Conservation (phyloP, 2,797 vertebrate genomes). For the Pelochelys cantorii region DNA sequence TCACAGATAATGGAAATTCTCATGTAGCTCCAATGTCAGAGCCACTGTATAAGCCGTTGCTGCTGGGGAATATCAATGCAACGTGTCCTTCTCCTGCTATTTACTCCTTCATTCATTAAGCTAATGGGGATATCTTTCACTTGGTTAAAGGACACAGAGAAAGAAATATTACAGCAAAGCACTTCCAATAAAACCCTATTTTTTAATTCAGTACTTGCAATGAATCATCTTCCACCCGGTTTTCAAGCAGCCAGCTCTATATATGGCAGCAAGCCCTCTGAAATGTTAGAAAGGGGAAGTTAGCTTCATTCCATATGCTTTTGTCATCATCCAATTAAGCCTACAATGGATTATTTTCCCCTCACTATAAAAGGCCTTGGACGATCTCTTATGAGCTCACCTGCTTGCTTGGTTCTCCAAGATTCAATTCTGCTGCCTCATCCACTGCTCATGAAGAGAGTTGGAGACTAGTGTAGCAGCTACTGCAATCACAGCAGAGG, state of each 20-base stretch:
- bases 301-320: not conserved
- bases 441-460: not conserved
- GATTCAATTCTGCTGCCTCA: not conserved
- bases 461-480: not conserved
- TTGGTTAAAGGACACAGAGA: not conserved
- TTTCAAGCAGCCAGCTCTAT: not conserved
- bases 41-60: not conserved
- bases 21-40: not conserved
- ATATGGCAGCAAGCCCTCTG: not conserved
- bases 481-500: not conserved
- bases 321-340: not conserved
- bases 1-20: not conserved
- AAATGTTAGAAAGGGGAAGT: not conserved
- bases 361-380: not conserved
- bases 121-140: not conserved
- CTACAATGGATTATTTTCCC: not conserved
- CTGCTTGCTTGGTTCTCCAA: not conserved
- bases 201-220: constrained; percentile 6
- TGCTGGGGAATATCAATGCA: not conserved
- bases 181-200: not conserved
- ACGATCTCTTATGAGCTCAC: not conserved
- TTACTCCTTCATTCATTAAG: not conserved
- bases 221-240: fast-evolving
- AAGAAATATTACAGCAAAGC: not conserved
- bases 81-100: not conserved